Evolutionary conservation across 2,797 vertebrate genomes (phyloP).

Genomic region (Mormyrops boulengeri): DNA sequence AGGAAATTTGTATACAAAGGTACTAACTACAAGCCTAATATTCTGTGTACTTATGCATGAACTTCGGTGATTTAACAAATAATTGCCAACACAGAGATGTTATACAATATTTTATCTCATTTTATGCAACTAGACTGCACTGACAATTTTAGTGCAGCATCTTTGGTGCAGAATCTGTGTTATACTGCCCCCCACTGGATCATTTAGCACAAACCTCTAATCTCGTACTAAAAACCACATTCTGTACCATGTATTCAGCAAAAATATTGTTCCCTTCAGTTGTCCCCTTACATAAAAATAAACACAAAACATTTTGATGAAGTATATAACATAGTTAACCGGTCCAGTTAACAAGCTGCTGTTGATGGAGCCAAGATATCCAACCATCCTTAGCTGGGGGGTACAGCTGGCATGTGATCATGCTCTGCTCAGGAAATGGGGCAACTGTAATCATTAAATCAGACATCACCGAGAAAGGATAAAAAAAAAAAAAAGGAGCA

Average conservation of each 20-base stretch:
- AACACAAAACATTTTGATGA: background rate
- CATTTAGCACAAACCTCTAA: background rate
- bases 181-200: conserved; percentile 13
- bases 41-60: background rate
- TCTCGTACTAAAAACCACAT: background rate
- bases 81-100: background rate
- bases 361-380: background rate
- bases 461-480: background rate
- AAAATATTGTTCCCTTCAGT: conserved; percentile 34
- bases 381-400: background rate
- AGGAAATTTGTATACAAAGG: background rate
- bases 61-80: background rate
- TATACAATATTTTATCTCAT: background rate
- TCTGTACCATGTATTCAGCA: background rate
- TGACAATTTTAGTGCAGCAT: background rate
- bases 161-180: conserved; percentile 4
- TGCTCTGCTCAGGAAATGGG: background rate
- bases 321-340: background rate
- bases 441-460: background rate
- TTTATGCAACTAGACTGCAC: background rate
- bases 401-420: background rate
- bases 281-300: conserved; percentile 40
- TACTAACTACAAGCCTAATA: background rate
- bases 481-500: background rate
- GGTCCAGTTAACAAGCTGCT: background rate